These are phyloP conservation scores for Haplotaxodon microlepis DNA, from an alignment of 2,113 vertebrate species.

Conservation along the genomic window DNA sequence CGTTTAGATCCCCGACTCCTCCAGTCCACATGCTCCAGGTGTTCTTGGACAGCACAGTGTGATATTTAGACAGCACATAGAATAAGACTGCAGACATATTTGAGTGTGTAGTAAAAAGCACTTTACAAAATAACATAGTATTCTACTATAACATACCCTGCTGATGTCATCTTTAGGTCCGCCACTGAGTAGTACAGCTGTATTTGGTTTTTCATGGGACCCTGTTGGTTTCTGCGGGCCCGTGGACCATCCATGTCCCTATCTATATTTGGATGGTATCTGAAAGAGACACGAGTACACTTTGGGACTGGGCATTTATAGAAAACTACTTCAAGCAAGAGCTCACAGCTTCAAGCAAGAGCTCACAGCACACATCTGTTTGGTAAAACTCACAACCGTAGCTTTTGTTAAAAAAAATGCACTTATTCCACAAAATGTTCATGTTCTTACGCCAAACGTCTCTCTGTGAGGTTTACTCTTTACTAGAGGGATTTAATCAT, in stretches of 20 bases:
- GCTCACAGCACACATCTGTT: neutral
- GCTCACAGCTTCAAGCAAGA: neutral
- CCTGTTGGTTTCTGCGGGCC: neutral
- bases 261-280: neutral
- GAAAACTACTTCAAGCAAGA: neutral
- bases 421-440: neutral
- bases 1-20: neutral
- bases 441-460: neutral
- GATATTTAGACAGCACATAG: neutral
- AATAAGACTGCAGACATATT: neutral
- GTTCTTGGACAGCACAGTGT: neutral
- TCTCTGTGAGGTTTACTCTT: neutral
- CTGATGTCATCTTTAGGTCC: neutral
- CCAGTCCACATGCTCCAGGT: neutral
- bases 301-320: neutral
- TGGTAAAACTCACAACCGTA: too few species aligned
- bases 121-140: neutral
- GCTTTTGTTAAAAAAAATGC: neutral
- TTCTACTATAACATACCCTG: conserved; percentile 14
- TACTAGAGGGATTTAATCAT: neutral
- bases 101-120: neutral
- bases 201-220: conserved; percentile 10
- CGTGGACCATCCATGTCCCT: neutral
- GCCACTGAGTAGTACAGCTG: conserved; percentile 63
- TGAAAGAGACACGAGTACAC: neutral